A percentile compares a stretch with the other conserved stretches of the same genome.
Conservation (phyloP, 2,797 vertebrate species). For the Rhynchonycteris naso region DNA sequence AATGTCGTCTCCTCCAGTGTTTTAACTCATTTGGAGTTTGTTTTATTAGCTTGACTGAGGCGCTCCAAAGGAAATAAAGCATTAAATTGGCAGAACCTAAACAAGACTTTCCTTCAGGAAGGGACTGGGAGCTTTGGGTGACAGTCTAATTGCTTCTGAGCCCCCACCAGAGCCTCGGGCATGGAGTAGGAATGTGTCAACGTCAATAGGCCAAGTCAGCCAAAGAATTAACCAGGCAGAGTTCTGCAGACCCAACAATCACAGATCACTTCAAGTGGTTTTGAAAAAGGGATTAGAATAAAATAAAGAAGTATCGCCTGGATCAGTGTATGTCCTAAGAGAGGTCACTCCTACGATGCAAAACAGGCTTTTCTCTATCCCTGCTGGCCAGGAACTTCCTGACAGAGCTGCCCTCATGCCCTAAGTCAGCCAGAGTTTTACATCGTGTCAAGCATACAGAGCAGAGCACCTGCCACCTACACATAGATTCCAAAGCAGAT, state of each 20-base stretch:
- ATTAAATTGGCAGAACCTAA: constrained; percentile 69
- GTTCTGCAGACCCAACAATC: constrained; percentile 38
- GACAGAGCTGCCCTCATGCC: not conserved
- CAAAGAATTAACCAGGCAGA: not conserved
- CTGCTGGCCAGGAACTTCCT: not conserved
- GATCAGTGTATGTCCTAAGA: not conserved
- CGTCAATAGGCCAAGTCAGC: constrained; percentile 65
- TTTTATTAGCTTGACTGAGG: constrained; percentile 74
- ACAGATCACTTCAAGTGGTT: constrained; percentile 55
- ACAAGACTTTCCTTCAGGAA: constrained; percentile 71
- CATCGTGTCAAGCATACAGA: not conserved
- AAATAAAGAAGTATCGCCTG: constrained; percentile 61
- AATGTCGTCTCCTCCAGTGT: constrained; percentile 61
- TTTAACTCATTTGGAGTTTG: constrained; percentile 72
- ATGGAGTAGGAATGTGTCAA: constrained; percentile 50
- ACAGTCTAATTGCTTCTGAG: constrained; percentile 74
- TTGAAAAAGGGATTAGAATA: constrained; percentile 54
- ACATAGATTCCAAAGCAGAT: not conserved
- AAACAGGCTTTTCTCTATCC: not conserved
- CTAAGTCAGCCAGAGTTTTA: not conserved
- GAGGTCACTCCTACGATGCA: not conserved
- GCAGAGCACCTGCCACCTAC: not conserved
- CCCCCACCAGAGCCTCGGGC: constrained; percentile 53
- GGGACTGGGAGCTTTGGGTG: constrained; percentile 65
- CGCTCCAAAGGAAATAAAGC: constrained; percentile 76